Conservation (phyloP, 30 jellyfish, hydroid and myxozoan species). For the Turritopsis dohrnii region DNA sequence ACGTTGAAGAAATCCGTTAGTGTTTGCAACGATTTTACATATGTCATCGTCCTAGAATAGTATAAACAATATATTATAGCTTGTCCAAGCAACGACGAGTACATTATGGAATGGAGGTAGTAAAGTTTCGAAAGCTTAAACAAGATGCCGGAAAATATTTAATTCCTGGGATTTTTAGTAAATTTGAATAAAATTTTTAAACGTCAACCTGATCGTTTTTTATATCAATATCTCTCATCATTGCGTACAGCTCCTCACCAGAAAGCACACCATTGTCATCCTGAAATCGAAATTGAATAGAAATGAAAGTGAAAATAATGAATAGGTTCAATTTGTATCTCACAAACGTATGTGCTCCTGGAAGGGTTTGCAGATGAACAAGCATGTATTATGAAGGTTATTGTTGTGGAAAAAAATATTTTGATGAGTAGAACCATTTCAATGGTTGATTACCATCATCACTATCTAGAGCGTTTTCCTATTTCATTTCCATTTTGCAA, state of each 20-base stretch:
- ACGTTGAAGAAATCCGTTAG: not conserved
- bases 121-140: not conserved
- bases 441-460: no score
- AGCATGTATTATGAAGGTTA: no score
- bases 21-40: not conserved
- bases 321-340: no score
- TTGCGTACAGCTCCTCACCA: constrained; percentile 5
- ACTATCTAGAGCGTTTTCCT: no score
- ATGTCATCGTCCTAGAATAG: not conserved
- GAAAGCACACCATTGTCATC: not conserved
- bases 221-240: not conserved
- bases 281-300: not conserved
- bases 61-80: not conserved
- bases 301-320: no score
- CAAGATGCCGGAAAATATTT: not conserved
- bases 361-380: no score
- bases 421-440: no score
- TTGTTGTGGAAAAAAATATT: no score
- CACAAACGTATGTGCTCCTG: no score
- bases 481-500: no score
- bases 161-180: not conserved
- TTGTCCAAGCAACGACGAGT: not conserved
- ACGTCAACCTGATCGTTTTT: not conserved
- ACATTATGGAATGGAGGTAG: not conserved
- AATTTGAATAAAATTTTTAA: no score